Conservation (phyloP, 1,140 invertebrate genomes). For the Habropoda laboriosa region DNA sequence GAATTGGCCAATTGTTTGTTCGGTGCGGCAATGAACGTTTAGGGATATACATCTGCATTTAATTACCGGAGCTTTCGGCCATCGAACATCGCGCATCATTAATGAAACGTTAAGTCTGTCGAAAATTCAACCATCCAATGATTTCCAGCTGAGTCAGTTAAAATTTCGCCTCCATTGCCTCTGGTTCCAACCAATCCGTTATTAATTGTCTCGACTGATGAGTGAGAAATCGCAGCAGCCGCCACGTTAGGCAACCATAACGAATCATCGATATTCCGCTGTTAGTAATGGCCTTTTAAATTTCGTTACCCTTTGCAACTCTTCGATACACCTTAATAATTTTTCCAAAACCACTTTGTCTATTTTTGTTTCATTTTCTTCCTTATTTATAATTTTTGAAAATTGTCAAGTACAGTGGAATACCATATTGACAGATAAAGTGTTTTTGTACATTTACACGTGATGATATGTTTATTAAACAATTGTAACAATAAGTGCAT, state of each 20-base stretch:
- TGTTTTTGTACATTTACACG: too few relatives aligned
- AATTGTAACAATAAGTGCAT: too few relatives aligned
- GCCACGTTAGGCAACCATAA: slow-evolving; percentile 41
- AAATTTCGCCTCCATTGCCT: slow-evolving; percentile 36
- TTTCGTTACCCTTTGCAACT: slow-evolving; percentile 28
- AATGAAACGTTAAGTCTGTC: slow-evolving; percentile 59
- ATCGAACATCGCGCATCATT: slow-evolving; percentile 38
- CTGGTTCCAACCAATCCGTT: slow-evolving; percentile 56
- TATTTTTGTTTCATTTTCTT: background rate
- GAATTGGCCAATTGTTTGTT: slow-evolving; percentile 16
- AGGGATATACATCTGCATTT: slow-evolving; percentile 52
- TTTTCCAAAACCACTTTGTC: too few relatives aligned
- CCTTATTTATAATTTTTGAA: too few relatives aligned
- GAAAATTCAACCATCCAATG: slow-evolving; percentile 54
- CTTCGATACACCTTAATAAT: too few relatives aligned
- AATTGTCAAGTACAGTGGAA: too few relatives aligned
- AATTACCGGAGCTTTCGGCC: slow-evolving; percentile 58
- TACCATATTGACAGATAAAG: too few relatives aligned
- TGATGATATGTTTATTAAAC: too few relatives aligned
- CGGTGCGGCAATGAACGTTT: slow-evolving; percentile 12
- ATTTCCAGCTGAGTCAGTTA: slow-evolving; percentile 52
- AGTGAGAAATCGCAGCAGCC: slow-evolving; percentile 47
- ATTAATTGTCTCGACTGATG: slow-evolving; percentile 66
- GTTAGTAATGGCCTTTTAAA: slow-evolving; percentile 24
- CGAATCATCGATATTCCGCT: slow-evolving; percentile 49